Evolutionary conservation across 2,888 invertebrate species (phyloP).

Genomic region (Cataglyphis livida): DNA sequence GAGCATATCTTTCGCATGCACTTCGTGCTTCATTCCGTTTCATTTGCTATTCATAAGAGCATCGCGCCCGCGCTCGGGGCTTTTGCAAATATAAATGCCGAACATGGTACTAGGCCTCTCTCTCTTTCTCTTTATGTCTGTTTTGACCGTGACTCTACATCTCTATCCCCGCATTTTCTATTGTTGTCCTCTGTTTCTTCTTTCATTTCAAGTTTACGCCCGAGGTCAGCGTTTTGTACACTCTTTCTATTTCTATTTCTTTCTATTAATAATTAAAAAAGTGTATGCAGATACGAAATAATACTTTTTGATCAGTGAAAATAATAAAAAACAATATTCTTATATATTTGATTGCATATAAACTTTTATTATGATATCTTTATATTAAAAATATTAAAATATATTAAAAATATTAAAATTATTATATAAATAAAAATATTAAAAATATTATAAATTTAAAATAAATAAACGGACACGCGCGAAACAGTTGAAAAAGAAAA

Average conservation of each 20-base stretch:
- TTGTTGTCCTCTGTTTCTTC: background rate
- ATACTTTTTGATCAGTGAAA: too few relatives aligned
- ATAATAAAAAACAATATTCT: too few relatives aligned
- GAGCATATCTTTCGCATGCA: conserved; percentile 16
- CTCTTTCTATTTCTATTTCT: background rate
- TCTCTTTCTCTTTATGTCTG: conserved; percentile 29
- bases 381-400: background rate
- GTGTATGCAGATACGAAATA: too few relatives aligned
- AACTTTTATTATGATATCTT: too few relatives aligned
- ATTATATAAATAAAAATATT: background rate
- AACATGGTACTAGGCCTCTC: conserved; percentile 7
- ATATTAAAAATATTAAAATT: background rate
- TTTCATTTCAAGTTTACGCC: conserved; percentile 31
- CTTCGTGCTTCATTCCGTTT: conserved; percentile 49
- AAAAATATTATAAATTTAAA: background rate
- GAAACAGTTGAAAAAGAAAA: background rate
- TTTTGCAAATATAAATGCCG: conserved; percentile 55
- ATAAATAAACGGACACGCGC: background rate
- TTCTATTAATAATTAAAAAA: background rate
- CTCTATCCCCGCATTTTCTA: conserved; percentile 2
- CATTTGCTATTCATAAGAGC: conserved; percentile 66
- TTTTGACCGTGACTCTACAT: background rate
- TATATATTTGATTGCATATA: too few relatives aligned
- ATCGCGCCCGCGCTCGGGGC: conserved; percentile 30
- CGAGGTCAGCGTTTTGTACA: background rate